Conservation (phyloP, 2,797 vertebrate genomes). For the Typhlichthys subterraneus region DNA sequence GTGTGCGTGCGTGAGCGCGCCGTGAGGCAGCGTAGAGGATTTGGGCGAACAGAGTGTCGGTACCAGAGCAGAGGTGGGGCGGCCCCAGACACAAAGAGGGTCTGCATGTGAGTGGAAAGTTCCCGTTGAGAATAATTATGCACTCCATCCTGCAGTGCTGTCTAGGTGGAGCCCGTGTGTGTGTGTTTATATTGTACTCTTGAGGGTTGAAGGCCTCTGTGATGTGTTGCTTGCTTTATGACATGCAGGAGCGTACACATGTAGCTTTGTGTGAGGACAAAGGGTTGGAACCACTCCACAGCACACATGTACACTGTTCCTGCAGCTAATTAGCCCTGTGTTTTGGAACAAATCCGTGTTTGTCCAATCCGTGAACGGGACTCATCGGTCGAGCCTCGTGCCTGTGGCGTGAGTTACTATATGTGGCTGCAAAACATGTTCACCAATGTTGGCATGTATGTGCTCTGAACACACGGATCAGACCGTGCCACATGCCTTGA, state of each 20-base stretch:
- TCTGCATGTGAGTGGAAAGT: constrained; percentile 65
- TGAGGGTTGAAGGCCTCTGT: background rate
- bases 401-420: background rate
- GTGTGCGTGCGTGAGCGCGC: constrained; percentile 5
- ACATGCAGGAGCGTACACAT: no score
- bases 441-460: background rate
- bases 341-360: background rate
- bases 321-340: background rate
- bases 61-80: constrained; percentile 28
- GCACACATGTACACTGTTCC: no score
- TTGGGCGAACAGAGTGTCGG: constrained; percentile 11
- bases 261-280: no score
- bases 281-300: no score
- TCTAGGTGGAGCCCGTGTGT: constrained; percentile 51
- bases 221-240: no score
- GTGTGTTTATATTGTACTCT: background rate
- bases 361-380: background rate
- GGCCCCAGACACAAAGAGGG: constrained; percentile 70
- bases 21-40: constrained; percentile 32
- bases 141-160: constrained; percentile 50
- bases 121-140: constrained; percentile 67
- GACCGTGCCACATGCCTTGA: constrained; percentile 25
- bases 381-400: background rate
- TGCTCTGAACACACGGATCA: constrained; percentile 23
- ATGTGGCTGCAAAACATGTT: background rate